Evolutionary conservation across 2,797 vertebrate species (phyloP), one percentile per base, ranked within the genome.

Genomic region (Pitangus sulphuratus): DNA sequence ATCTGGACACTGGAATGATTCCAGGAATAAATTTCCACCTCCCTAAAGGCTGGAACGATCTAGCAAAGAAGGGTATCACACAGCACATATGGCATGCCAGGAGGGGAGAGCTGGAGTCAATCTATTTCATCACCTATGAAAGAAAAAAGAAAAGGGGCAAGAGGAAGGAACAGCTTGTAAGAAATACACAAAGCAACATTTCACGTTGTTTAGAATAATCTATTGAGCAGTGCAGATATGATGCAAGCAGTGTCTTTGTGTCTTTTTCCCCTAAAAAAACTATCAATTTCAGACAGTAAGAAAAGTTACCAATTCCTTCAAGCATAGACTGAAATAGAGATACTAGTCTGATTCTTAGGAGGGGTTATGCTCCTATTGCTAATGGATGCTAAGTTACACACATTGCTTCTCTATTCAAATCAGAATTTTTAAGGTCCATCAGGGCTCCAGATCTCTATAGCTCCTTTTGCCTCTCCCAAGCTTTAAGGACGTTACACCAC

Each of bases 41-140:
- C 83, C 31, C 28, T 26, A 82, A 75, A 91, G 60, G 54, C 42
- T 90, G 79, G 65, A 93, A 81, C n/a, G 56, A 84, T 68, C 74
- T 79, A 84, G 51, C 62, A 85, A 85, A 45, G 77, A 84, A 50
- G 16, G 40, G 45, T 50, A 88, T 60, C 76, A 57, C 3, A 6
- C 31, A 75, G 93, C 79, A 88, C 92, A 96, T 95, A 95, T 89
- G 91, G 96, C 35, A 66, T 64, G 68, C 37, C 91, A 94, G 93
- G 83, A 94, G 89, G 87, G 61, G 70, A 84, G 85, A 89, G 68
- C 24, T 86, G 40, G 28, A 93, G 66, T 91, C 83, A 70, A 88
- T 35, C 70, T 93, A 90, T 65, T 88, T 58, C 51, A 75, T 82
- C 60, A 81, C 30, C 77, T 70, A 39, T 5, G 18, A 60, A 94